Base-by-base conservation (phyloP, 1,140 invertebrate species). In the Potamilus streckersoni region DNA sequence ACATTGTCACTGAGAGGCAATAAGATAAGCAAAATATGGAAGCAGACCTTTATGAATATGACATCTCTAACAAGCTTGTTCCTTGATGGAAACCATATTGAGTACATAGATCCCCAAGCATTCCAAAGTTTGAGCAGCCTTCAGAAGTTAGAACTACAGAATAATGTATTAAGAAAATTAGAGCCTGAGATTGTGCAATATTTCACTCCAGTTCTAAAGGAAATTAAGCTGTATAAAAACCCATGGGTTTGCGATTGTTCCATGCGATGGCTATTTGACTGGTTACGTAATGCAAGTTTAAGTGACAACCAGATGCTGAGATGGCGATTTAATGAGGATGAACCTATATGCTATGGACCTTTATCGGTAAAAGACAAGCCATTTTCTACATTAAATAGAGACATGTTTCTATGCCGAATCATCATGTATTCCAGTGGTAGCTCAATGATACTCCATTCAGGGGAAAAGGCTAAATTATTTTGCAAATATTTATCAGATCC, bases 231-330 rank as follows among this genome's bases (percentile, higher is more conserved):
- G 19, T 82, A 85, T 70, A 77, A 84, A 64, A 88, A 88, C 68
- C 85, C 80, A 16, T 88, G 87, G 87, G 61, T 76, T 57, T 88
- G 87, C 73, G 87, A 88, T 79, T 88, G 87, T 74, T 73, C 80
- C 16, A 64, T 88, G 16, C 81, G 84, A 13, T 87, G 85, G 85
- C 56, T 87, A n/a, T 73, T 80, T 38, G n/a, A 74, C 4, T 86
- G 85, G 85, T 64, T 86, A 11, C 73, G 73, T 15, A 80, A 79
- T 23, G 77, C 65, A 27, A 74, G 72, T 15, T 61, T 69, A 64
- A 59, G 65, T 19, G 49, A 70, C 23, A 63, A 49, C 20, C 66
- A 76, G 17, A 60, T 77, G 27, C 63, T 77, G 11, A 56, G 66
- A 11, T 86, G 85, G 85, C 62, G 79, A n/a, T 75, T 76, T 31